phyloP scores from a whole-genome alignment of 1,140 invertebrate species.

The Pomacea maculata region DNA sequence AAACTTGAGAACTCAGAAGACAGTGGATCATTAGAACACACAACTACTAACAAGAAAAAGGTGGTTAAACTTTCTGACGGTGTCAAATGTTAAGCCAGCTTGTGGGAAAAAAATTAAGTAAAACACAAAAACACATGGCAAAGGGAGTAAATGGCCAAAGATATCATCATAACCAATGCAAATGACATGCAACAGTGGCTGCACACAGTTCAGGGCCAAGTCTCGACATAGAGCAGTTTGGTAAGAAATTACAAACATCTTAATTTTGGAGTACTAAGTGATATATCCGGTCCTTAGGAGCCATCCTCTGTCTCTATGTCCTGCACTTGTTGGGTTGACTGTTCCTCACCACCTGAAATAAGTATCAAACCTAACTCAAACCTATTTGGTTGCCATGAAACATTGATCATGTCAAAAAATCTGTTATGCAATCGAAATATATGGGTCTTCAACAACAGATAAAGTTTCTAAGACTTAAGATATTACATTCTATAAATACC shows the following conservation, averaged over 20 bases:
- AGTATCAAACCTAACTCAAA: neutral
- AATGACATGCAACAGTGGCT: slow-evolving; percentile 24
- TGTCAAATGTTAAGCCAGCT: neutral
- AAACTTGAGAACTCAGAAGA: slow-evolving; percentile 6
- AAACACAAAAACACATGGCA: neutral
- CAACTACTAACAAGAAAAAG: slow-evolving; percentile 1
- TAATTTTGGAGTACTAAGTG: slow-evolving; percentile 27
- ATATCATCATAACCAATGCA: slow-evolving; percentile 19
- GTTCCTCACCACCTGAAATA: slow-evolving; percentile 37
- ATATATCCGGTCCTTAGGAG: slow-evolving; percentile 50
- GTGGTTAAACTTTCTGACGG: neutral
- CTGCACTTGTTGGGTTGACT: slow-evolving; percentile 81
- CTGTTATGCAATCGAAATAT: too few relatives aligned
- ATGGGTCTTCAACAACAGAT: too few relatives aligned
- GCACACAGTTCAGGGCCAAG: slow-evolving; percentile 28
- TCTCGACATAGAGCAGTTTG: slow-evolving; percentile 42
- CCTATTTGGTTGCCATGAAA: neutral
- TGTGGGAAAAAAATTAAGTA: neutral
- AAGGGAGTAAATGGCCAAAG: neutral
- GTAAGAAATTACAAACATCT: slow-evolving; percentile 36
- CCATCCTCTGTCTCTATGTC: slow-evolving; percentile 81
- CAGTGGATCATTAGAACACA: neutral
- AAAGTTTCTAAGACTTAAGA: too few relatives aligned
- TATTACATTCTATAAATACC: too few relatives aligned
- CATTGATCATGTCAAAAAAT: too few relatives aligned